phyloP scores from a whole-genome alignment of 2,888 invertebrate species.

The Hymenopus coronatus region DNA sequence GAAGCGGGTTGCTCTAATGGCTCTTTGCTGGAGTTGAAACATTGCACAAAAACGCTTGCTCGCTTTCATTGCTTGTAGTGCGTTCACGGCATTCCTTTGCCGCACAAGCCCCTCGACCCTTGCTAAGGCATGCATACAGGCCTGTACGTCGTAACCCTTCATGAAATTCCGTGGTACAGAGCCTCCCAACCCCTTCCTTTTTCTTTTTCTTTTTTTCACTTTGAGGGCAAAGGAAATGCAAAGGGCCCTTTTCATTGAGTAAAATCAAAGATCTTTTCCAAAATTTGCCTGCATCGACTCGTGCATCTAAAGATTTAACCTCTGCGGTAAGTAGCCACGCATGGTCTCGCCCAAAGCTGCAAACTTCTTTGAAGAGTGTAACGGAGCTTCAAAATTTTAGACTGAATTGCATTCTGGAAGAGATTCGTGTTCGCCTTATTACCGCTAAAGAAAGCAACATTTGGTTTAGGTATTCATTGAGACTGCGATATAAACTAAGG shows the following conservation, averaged over 20 bases:
- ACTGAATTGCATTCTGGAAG: neutral
- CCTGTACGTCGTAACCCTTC: neutral
- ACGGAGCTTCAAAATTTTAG: neutral
- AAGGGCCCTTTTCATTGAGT: neutral
- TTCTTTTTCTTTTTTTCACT: neutral
- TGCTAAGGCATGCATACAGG: neutral
- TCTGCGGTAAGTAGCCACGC: neutral
- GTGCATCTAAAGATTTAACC: neutral
- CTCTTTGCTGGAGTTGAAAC: neutral
- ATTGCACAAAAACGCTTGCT: neutral
- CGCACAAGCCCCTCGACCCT: neutral
- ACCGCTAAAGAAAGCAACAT: neutral
- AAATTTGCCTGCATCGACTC: neutral
- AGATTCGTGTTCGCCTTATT: neutral
- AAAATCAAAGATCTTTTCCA: neutral
- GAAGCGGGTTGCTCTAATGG: neutral
- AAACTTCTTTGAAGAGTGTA: neutral
- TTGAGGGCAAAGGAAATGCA: neutral
- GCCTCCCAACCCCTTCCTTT: neutral
- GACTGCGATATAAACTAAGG: neutral
- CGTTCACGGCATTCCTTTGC: neutral
- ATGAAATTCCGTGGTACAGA: neutral
- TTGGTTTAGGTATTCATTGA: neutral
- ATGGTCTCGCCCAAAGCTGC: neutral
- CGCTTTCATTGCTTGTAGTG: neutral